Evolutionary conservation across 1,140 invertebrate species (phyloP).

Genomic region (Frieseomelitta varia): DNA sequence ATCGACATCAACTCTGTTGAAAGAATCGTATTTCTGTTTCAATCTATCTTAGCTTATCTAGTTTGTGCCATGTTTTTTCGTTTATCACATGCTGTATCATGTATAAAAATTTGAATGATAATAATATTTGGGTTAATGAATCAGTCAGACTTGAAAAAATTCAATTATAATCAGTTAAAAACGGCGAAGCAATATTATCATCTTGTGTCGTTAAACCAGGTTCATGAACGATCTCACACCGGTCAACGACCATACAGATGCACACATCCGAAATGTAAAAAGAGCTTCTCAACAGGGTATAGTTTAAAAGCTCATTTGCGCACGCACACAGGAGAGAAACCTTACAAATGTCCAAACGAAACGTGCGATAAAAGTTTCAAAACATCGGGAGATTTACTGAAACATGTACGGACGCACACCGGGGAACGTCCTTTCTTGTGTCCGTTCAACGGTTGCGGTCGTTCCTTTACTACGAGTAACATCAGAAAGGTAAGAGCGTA

Average conservation of each 20-base stretch:
- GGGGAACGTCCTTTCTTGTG: slow-evolving; percentile 88
- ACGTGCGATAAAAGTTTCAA: slow-evolving; percentile 86
- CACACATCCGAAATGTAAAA: slow-evolving; percentile 84
- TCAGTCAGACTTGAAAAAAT: not conserved
- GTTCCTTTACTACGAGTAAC: slow-evolving; percentile 89
- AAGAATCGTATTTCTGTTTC: no score
- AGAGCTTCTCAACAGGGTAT: slow-evolving; percentile 87
- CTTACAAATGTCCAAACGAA: slow-evolving; percentile 85
- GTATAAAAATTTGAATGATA: not conserved
- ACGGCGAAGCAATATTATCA: slow-evolving; percentile 19
- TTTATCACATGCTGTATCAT: not conserved
- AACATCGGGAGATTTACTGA: slow-evolving; percentile 87
- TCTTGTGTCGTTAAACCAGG: slow-evolving; percentile 77
- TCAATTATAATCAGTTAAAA: not conserved
- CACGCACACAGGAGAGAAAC: slow-evolving; percentile 88
- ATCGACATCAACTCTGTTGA: no score
- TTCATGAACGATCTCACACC: slow-evolving; percentile 86
- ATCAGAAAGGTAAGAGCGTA: slow-evolving; percentile 84
- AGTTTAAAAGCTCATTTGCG: slow-evolving; percentile 87
- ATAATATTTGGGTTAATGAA: not conserved
- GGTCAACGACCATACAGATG: slow-evolving; percentile 86
- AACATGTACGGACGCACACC: slow-evolving; percentile 87
- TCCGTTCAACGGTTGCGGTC: slow-evolving; percentile 85
- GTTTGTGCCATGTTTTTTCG: no score
- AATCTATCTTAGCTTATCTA: no score